These are phyloP conservation scores for Bettongia penicillata DNA, from an alignment of 2,113 vertebrate species.

Conservation along the genomic window DNA sequence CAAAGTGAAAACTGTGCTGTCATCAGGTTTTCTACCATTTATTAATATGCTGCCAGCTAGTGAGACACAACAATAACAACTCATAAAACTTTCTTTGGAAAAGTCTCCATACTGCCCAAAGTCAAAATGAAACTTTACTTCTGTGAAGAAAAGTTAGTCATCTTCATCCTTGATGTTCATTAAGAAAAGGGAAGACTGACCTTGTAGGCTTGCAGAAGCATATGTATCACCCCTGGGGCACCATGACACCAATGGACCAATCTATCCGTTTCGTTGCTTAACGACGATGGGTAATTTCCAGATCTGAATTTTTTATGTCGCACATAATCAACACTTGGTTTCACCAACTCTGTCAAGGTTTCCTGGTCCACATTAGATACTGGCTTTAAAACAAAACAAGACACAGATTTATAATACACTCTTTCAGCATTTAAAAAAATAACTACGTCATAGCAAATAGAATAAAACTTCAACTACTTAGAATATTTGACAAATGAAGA, in stretches of 20 bases:
- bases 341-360: slow-evolving; percentile 90
- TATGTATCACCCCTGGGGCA: slow-evolving; percentile 92
- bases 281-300: slow-evolving; percentile 95
- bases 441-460: neutral
- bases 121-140: neutral
- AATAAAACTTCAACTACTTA: slow-evolving; percentile 6
- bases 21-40: neutral
- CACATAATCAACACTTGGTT: slow-evolving; percentile 96
- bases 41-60: neutral
- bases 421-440: slow-evolving; percentile 8
- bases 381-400: slow-evolving; percentile 84
- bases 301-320: slow-evolving; percentile 97
- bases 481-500: neutral
- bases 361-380: slow-evolving; percentile 89
- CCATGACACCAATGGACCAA: slow-evolving; percentile 99
- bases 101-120: neutral
- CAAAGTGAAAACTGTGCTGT: neutral
- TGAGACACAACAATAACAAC: neutral
- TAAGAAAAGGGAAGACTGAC: slow-evolving; percentile 74
- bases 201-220: slow-evolving; percentile 94
- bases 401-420: neutral
- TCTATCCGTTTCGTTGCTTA: slow-evolving; percentile 97
- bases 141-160: accelerated
- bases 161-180: accelerated
- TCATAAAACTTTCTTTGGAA: slow-evolving; percentile 9